Evolutionary conservation across 1,140 invertebrate genomes (phyloP).

Genomic region (Nymphalis io): DNA sequence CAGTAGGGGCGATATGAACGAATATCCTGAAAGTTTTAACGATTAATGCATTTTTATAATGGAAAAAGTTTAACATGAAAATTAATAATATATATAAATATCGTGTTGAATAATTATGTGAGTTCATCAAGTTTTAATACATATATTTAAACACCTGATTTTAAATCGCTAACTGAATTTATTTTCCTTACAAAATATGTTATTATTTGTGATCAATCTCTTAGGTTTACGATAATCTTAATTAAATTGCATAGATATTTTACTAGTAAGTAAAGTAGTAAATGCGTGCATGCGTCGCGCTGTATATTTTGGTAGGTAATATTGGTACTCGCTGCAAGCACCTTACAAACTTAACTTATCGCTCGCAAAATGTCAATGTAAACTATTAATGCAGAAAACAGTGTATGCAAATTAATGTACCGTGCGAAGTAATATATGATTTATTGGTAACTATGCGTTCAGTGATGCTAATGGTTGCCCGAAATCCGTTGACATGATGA

Average conservation of each 20-base stretch:
- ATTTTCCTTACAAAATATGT: too few relatives aligned
- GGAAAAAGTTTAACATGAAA: not conserved
- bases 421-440: constrained; percentile 25
- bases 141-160: too few relatives aligned
- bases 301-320: too few relatives aligned
- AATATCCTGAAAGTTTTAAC: constrained; percentile 18
- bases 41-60: constrained; percentile 16
- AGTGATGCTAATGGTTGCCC: constrained; percentile 23
- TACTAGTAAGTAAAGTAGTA: too few relatives aligned
- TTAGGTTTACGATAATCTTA: too few relatives aligned
- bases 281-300: too few relatives aligned
- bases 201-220: too few relatives aligned
- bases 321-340: not conserved
- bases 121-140: not conserved
- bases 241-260: too few relatives aligned
- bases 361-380: not conserved
- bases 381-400: not conserved
- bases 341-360: not conserved
- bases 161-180: too few relatives aligned
- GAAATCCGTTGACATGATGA: constrained; percentile 22
- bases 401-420: constrained; percentile 15
- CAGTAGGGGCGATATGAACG: constrained; percentile 13
- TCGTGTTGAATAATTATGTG: not conserved
- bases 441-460: constrained; percentile 19
- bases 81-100: not conserved